Percentiles rank a stretch among this genome's conserved stretches.
Evolutionary conservation across 2,888 invertebrate genomes (phyloP).

Genomic region (Ptychoptera contaminata): DNA sequence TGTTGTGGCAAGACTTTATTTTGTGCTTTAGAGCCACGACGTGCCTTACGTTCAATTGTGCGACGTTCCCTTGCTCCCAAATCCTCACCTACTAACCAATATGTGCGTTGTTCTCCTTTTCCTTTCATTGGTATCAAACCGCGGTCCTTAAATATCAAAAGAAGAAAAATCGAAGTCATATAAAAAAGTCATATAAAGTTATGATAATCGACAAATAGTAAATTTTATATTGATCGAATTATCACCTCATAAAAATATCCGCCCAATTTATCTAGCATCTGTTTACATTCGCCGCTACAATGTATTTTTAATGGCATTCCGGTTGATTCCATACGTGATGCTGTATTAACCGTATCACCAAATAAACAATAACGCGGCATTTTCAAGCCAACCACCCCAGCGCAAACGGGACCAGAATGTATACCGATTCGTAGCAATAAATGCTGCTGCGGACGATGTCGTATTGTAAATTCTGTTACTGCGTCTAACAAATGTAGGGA

Average conservation of each 20-base stretch:
- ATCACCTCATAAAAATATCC: slow-evolving; percentile 44
- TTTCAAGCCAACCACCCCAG: slow-evolving; percentile 81
- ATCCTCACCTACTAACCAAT: slow-evolving; percentile 69
- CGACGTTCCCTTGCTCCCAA: slow-evolving; percentile 39
- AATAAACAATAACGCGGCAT: slow-evolving; percentile 85
- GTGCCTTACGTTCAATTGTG: slow-evolving; percentile 34
- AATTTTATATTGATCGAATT: not conserved
- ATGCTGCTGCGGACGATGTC: slow-evolving; percentile 72
- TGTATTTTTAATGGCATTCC: slow-evolving; percentile 72
- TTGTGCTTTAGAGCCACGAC: slow-evolving; percentile 30
- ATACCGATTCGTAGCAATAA: slow-evolving; percentile 78
- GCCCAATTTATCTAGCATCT: slow-evolving; percentile 50
- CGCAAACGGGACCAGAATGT: slow-evolving; percentile 84
- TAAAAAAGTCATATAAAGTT: no score
- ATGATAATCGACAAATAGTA: no score
- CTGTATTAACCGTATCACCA: slow-evolving; percentile 86
- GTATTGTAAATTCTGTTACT: slow-evolving; percentile 71
- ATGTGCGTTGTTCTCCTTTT: slow-evolving; percentile 67
- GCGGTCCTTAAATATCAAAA: slow-evolving; percentile 47
- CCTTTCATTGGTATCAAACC: slow-evolving; percentile 70
- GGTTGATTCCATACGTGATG: slow-evolving; percentile 74
- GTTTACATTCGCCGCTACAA: slow-evolving; percentile 58
- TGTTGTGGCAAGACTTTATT: slow-evolving; percentile 24
- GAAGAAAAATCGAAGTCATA: slow-evolving; percentile 27
- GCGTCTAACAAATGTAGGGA: slow-evolving; percentile 71